Base-by-base conservation (phyloP, 2,113 vertebrate genomes). In the Climacteris rufus region DNA sequence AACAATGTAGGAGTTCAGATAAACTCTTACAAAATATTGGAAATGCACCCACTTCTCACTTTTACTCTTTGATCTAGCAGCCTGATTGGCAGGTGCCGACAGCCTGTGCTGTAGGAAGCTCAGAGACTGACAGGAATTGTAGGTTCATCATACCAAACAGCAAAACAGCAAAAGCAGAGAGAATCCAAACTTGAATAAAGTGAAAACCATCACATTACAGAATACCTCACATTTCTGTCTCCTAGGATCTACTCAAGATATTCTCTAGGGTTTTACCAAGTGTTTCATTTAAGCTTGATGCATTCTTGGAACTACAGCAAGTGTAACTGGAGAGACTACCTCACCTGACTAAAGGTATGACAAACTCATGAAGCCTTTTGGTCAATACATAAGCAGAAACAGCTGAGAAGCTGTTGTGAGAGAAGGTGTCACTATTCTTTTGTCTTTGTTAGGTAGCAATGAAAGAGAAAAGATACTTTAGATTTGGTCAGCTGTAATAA, bases 211-310 rank as follows among this genome's bases (percentile, higher is more conserved):
- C 37, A 42, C 13, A 13, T 70, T 14, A 27, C 8, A 45, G 39
- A 21, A 49, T 72, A 80, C 1, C 21, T 74, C n/a, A 49, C 25
- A 13, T 61, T 75, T 30, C 53, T 92, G 4, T 12, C 23, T 85
- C 28, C 28, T 27, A 40, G 15, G 8, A 2, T n/a, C 13, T 52
- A 21, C 35, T 37, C 0, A 0, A 65, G 18, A 27, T 47, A 3
- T 20, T 81, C 8, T 49, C 54, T 50, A 17, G 3, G 3, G 7
- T 59, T 93, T 69, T 77, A 13, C 15, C 8, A 61, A 17, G 15
- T 14, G 11, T 50, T 77, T 9, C 6, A 17, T 50, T 82, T 76
- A 35, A 80, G 59, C 16, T 18, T 56, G 27, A 24, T 45, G 10
- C 20, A 11, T 59, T 60, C 1, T 0, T 72, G 44, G 49, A 96